Base-by-base conservation (phyloP, 1,140 invertebrate genomes). In the Temnothorax curvispinosus region DNA sequence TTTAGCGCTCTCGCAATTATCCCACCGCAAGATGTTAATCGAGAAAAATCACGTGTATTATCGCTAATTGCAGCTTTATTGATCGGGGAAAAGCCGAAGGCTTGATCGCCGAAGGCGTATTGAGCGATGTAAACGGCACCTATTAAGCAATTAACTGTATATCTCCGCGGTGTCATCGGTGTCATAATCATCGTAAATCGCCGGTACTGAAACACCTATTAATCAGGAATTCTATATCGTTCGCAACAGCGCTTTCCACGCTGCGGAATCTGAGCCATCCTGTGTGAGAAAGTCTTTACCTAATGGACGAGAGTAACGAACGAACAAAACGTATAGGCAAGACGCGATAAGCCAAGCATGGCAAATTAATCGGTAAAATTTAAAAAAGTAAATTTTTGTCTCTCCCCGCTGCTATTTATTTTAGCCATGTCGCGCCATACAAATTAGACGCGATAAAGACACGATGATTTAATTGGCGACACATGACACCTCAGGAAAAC, bases 101-200 rank as follows among this genome's bases (percentile, higher is more conserved):
- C 11, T 27, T 41, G 69, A 82, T 74, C 47, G 52, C 44, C 80
- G 69, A 8, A 58, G 54, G n/a, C 80, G 41, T 38, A 56, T 44
- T 60, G 58, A 84, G 13, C 80, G 44, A 50, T 69, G 80, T 60
- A 74, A 74, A 84, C 80, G 69, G 58, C 69, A 84, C 41, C 80
- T 84, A 56, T 84, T 84, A 84, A 84, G 80, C 80, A 60, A 84
- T 84, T 84, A 84, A 84, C 27, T 75, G 44, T 62, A 84, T 84
- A 84, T 84, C 54, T 82, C 41, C 41, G 41, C 80, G 67, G 67
- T 74, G 69, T 74, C 80, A 82, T 74, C 54, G 41, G 32, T 32
- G 32, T 58, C 54, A 60, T 84, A 60, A 84, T 84, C 41, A 75
- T 75, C 80, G 52, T 74, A 82, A 82, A 82, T 72, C 69, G 41